Evolutionary conservation across 2,888 invertebrate genomes (phyloP), one percentile per base, ranked within the genome.

Genomic region (Mycogona germanica): DNA sequence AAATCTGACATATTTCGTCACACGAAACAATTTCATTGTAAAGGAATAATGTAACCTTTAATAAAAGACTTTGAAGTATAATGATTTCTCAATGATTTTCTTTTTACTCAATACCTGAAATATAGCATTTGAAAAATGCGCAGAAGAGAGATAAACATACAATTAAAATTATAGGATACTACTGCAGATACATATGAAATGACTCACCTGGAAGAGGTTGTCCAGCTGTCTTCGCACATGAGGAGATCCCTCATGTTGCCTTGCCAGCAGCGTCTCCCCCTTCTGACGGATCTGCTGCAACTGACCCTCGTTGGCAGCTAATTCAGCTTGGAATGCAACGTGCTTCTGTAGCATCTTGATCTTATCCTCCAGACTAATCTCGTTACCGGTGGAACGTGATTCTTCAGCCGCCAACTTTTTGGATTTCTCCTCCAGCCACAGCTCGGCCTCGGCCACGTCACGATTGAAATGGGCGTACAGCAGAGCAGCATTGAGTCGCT

Each of bases 271-370:
- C 26, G 23, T 49, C 25, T 49, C 29, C 29, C 40, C 49, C 48
- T 57, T 46, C 64, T 63, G 76, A 68, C 81, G 80, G 40, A 95
- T 84, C 66, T 87, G 85, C 58, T 82, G 79, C 54, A 97, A 84
- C 53, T 88, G 78, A 19, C 85, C 81, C 62, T 84, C 80, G 73
- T 93, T 88, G 2, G 91, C 89, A 0, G 83, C 78, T 41, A 95
- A 76, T 68, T 95, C 93, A 0, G 92, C 91, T 63, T 92, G 86
- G 74, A 93, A 88, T 0, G 93, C 89, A 71, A 93, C 92, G 70
- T 93, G 91, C 67, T 91, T 92, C 67, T 93, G 89, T 30, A 95
- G 72, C 65, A 87, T 86, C 72, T 91, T 89, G 62, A 97, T 92
- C 72, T 97, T 97, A 64, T 93, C 95, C 65, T 95, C 91, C 2